phyloP scores from a whole-genome alignment of 2,888 invertebrate species.

The Drosophila pseudotalamancana region DNA sequence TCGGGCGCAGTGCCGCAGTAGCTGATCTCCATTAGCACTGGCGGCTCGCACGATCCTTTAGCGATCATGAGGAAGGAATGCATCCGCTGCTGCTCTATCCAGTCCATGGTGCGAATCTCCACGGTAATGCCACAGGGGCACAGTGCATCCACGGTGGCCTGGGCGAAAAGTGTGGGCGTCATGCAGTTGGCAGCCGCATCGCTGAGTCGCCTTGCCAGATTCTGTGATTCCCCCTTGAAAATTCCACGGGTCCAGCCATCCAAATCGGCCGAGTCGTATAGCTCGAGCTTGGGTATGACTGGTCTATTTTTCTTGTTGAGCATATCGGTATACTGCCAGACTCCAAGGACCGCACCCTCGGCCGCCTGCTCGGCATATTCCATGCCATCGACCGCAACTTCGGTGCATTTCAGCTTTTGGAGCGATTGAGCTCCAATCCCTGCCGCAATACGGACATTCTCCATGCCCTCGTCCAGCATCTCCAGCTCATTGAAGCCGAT shows the following conservation, averaged over 20 bases:
- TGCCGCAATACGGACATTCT: constrained; percentile 88
- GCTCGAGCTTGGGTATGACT: constrained; percentile 84
- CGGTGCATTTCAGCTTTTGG: constrained; percentile 84
- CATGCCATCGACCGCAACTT: constrained; percentile 87
- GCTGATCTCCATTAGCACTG: constrained; percentile 86
- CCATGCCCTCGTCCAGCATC: constrained; percentile 88
- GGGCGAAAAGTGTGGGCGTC: constrained; percentile 90
- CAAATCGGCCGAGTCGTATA: constrained; percentile 85
- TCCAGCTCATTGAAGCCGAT: constrained; percentile 88
- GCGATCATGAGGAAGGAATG: constrained; percentile 85
- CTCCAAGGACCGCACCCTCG: constrained; percentile 86
- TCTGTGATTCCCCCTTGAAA: constrained; percentile 89
- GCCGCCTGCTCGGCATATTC: constrained; percentile 88
- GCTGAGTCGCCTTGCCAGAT: constrained; percentile 88
- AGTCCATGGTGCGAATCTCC: constrained; percentile 85
- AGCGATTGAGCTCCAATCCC: constrained; percentile 86
- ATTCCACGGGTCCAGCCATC: constrained; percentile 88
- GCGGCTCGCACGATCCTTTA: constrained; percentile 85
- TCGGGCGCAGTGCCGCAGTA: constrained; percentile 85
- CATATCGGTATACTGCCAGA: constrained; percentile 87
- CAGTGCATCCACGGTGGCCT: constrained; percentile 87
- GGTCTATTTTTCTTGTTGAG: constrained; percentile 84
- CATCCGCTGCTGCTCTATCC: constrained; percentile 86
- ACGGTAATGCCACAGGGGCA: constrained; percentile 86
- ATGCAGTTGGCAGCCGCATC: constrained; percentile 90